A percentile compares a stretch with the other conserved stretches of the same genome.
phyloP scores from a whole-genome alignment of 2,888 invertebrate genomes.

The Trichogramma evanescens region DNA sequence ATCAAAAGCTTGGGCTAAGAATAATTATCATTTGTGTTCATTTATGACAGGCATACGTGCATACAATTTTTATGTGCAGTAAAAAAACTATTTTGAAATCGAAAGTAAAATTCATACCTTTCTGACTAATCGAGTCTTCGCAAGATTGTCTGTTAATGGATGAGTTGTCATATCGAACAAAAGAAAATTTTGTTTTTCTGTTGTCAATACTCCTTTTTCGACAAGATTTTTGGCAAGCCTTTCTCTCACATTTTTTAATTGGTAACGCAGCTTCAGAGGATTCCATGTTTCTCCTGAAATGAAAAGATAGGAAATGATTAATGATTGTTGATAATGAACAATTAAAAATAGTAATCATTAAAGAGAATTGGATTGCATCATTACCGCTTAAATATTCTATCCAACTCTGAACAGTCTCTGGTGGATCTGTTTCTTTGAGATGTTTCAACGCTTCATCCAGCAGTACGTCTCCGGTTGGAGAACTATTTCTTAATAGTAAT shows the following conservation, averaged over 20 bases:
- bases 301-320: neutral
- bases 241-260: constrained; percentile 97
- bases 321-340: constrained; percentile 18
- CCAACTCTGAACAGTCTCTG: constrained; percentile 97
- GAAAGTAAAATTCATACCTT: constrained; percentile 56
- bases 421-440: constrained; percentile 95
- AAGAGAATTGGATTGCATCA: constrained; percentile 26
- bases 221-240: constrained; percentile 98
- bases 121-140: constrained; percentile 94
- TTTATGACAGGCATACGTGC: too few species aligned
- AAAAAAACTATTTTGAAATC: neutral
- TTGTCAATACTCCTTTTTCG: constrained; percentile 97
- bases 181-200: constrained; percentile 98
- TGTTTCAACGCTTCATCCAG: constrained; percentile 93
- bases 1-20: too few species aligned
- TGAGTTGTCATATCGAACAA: constrained; percentile 99
- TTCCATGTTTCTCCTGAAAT: constrained; percentile 97
- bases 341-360: too few species aligned
- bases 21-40: too few species aligned
- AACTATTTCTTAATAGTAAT: constrained; percentile 74
- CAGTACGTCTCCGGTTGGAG: constrained; percentile 94
- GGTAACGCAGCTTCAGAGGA: constrained; percentile 94
- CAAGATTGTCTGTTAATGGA: constrained; percentile 90
- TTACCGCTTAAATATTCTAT: constrained; percentile 97
- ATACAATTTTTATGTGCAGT: neutral